A percentile compares a stretch with the other conserved stretches of the same genome.
Conservation (phyloP, 2,797 vertebrate species). For the Parambassis ranga region DNA sequence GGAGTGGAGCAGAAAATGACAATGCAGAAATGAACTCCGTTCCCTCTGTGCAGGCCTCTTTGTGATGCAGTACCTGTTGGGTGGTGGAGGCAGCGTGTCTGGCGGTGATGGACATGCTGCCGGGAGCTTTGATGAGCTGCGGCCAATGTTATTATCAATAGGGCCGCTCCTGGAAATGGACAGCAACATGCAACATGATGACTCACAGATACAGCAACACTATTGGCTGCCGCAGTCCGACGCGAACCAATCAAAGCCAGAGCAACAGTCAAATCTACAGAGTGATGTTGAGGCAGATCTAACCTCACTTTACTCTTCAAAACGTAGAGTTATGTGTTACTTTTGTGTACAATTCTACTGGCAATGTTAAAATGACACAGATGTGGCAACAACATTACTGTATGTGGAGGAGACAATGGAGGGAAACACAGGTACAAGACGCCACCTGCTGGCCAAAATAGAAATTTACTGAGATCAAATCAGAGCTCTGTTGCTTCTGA, state of each 20-base stretch:
- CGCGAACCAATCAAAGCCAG: constrained; percentile 30
- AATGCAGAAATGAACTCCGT: constrained; percentile 36
- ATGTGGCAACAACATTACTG: not conserved
- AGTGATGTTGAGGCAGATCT: not conserved
- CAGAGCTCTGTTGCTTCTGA: not conserved
- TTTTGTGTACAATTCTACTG: not conserved
- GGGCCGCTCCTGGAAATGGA: constrained; percentile 84
- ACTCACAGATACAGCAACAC: constrained; percentile 34
- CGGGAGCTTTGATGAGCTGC: constrained; percentile 73
- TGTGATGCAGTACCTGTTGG: constrained; percentile 89
- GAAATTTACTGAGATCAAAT: not conserved
- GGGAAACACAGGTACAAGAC: not conserved
- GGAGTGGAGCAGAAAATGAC: constrained; percentile 52
- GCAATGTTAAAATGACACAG: constrained; percentile 1
- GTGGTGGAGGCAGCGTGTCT: constrained; percentile 82
- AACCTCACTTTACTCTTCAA: not conserved
- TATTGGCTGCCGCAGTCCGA: constrained; percentile 35
- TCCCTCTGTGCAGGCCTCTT: constrained; percentile 13
- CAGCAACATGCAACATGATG: constrained; percentile 71
- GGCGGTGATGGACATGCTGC: constrained; percentile 71
- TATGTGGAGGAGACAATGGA: not conserved
- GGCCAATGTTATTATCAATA: constrained; percentile 78
- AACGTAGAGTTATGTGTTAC: not conserved
- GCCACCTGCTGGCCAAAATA: constrained; percentile 63
- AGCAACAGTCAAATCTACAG: not conserved